Evolutionary conservation across 2,113 vertebrate genomes (phyloP), one percentile per base, ranked within the genome.

Genomic region (Collichthys lucidus): DNA sequence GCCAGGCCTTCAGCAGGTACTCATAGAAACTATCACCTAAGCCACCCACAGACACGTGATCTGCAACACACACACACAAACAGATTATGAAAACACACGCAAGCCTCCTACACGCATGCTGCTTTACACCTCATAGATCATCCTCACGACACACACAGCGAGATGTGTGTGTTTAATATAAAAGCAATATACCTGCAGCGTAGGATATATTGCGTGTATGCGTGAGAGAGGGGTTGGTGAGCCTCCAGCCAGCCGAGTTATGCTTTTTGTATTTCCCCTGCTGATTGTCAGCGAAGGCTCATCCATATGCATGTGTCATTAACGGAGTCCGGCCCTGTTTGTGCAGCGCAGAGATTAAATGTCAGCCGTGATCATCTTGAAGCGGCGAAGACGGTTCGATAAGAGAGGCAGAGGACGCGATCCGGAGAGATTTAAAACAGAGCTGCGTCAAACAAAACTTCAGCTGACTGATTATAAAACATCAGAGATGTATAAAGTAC

Each of bases 21-120:
- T 99, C 98, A 91, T 99, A 99, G 95, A 99, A 99, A 80, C 98
- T 99, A 90, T 99, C 98, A 26, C 98, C 98, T 53, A 99, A 96
- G 46, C 98, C 98, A 59, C 98, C 98, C 66, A 99, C 95, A 0
- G 98, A 99, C 78, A 99, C 98, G 5, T 99, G 97, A 96, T 99
- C 98, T 99, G 94, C 50, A 87, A 82, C 63, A 74, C 73, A 82
- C 26, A 82, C 26, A 72, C 9, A 89, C 11, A 46, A 67, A 82
- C 67, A 63, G 17, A 49, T 60, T 42, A 66, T 11, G 63, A 78
- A 29, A 60, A 55, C 15, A 63, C 56, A 63, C 71, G 60, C 64
- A 57, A 5, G 5, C 16, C 44, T 49, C 59, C 63, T n/a, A 56
- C 55, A 62, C 10, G 26, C 56, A 47, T 50, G 52, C 56, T 31